phyloP scores from a whole-genome alignment of 2,888 invertebrate species.

The Eumacrocentrus americanus region DNA sequence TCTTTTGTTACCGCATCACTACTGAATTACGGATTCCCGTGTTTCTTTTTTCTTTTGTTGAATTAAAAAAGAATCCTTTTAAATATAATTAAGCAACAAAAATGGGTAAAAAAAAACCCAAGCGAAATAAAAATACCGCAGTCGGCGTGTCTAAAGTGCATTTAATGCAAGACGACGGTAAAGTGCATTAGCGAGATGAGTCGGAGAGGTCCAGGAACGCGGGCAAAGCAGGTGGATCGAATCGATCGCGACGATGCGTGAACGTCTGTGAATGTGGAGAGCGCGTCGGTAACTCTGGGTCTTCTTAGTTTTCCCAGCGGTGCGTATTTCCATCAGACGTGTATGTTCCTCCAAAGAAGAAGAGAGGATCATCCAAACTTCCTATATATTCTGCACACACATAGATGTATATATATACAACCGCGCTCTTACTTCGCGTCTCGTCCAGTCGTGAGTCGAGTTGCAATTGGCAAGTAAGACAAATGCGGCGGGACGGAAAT shows the following conservation, averaged over 20 bases:
- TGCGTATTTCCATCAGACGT: slow-evolving; percentile 8
- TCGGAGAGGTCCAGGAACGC: neutral
- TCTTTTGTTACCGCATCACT: no score
- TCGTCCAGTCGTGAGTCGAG: slow-evolving; percentile 20
- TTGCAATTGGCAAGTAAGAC: slow-evolving; percentile 57
- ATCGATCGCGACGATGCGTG: slow-evolving; percentile 21
- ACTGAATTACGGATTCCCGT: no score
- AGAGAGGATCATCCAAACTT: neutral
- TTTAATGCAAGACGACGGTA: neutral
- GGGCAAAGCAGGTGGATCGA: slow-evolving; percentile 19
- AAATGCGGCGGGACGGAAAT: slow-evolving; percentile 57
- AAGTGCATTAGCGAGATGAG: neutral
- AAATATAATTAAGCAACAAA: neutral
- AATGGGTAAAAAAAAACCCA: neutral
- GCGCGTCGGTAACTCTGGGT: neutral
- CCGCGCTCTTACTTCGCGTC: neutral
- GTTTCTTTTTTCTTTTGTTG: no score
- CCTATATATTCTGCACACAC: neutral
- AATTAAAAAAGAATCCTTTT: neutral
- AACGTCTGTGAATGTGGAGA: slow-evolving; percentile 10
- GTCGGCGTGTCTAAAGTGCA: neutral
- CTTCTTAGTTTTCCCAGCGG: neutral
- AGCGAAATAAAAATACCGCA: neutral
- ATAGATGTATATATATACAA: neutral
- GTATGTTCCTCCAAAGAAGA: neutral